These are phyloP conservation scores for Crotalus horridus DNA, from an alignment of 2,113 vertebrate species.

Conservation along the genomic window DNA sequence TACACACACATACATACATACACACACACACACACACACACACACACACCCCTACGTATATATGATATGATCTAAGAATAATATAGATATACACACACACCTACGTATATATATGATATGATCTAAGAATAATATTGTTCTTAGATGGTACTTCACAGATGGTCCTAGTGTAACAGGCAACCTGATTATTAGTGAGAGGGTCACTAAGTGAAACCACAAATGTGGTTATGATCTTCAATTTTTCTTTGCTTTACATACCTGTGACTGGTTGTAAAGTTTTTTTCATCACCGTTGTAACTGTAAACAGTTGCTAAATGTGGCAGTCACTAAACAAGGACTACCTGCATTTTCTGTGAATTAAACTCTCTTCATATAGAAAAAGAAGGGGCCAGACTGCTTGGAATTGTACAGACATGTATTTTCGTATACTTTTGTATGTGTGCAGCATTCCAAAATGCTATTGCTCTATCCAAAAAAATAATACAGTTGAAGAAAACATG, in stretches of 20 bases:
- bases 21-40: too few relatives aligned
- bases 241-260: not conserved
- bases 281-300: not conserved
- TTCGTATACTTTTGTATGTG: not conserved
- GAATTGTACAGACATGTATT: not conserved
- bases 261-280: not conserved
- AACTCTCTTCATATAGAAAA: not conserved
- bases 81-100: not conserved
- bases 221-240: not conserved
- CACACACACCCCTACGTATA: not conserved
- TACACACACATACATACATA: not conserved
- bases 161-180: not conserved
- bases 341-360: not conserved
- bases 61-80: not conserved
- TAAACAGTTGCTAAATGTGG: not conserved
- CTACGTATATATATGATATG: not conserved
- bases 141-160: not conserved
- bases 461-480: not conserved
- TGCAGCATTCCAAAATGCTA: not conserved
- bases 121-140: not conserved
- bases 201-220: not conserved
- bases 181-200: not conserved
- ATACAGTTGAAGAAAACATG: not conserved
- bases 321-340: not conserved
- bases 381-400: not conserved